phyloP scores from a whole-genome alignment of 2,113 vertebrate genomes.

The Callorhinus ursinus region DNA sequence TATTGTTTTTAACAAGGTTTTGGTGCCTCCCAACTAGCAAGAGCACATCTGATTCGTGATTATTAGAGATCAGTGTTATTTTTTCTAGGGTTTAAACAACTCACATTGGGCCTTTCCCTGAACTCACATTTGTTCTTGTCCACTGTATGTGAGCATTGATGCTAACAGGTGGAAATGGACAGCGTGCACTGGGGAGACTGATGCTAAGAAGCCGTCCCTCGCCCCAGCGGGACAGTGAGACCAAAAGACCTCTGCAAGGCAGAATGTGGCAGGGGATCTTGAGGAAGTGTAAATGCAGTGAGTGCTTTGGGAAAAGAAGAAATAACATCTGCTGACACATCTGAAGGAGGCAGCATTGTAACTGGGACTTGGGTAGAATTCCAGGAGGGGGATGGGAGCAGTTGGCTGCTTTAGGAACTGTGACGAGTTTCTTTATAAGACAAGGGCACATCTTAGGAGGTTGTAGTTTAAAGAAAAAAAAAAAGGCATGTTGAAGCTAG shows the following conservation, averaged over 20 bases:
- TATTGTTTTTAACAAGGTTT: neutral
- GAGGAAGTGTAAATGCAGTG: neutral
- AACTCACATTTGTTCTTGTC: neutral
- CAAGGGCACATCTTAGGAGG: neutral
- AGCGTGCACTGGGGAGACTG: neutral
- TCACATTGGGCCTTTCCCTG: neutral
- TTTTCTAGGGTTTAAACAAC: neutral
- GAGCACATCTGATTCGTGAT: neutral
- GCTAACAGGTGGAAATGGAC: neutral
- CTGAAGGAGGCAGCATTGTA: too few relatives aligned
- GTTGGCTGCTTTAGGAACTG: neutral
- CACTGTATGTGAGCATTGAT: neutral
- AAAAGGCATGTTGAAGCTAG: neutral
- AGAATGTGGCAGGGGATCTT: too few relatives aligned
- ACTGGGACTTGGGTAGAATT: neutral
- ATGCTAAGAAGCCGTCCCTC: neutral
- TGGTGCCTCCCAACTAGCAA: neutral
- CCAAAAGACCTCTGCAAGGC: neutral
- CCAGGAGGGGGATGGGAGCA: neutral
- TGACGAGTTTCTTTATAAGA: neutral
- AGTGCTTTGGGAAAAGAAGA: neutral
- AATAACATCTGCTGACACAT: neutral
- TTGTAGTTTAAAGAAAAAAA: neutral
- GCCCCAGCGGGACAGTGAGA: too few relatives aligned
- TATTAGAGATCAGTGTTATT: neutral